Conservation (phyloP, 35 echinoderm and acorn worm genomes). For the Stichopus chloronotus region DNA sequence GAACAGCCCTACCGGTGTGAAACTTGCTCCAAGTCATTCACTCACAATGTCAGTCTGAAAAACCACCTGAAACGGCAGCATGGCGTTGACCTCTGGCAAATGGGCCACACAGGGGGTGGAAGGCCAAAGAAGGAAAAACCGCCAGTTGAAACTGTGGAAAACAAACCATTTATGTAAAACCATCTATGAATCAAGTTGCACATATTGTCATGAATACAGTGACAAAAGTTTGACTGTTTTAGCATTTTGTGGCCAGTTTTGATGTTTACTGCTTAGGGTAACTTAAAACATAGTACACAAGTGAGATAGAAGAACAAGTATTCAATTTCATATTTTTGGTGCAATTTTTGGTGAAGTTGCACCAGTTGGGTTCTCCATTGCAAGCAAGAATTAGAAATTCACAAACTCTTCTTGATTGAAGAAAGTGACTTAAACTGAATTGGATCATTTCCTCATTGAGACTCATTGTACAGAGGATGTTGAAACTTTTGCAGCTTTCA, state of each 20-base stretch:
- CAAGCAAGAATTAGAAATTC: too few species aligned
- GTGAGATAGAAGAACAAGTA: neutral
- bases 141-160: neutral
- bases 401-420: too few species aligned
- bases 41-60: slow-evolving; percentile 92
- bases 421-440: too few species aligned
- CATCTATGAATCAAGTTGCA: neutral
- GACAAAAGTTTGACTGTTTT: neutral
- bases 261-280: neutral
- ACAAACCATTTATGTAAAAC: slow-evolving; percentile 1
- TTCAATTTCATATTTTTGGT: neutral
- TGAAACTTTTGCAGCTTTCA: too few species aligned
- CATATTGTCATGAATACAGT: neutral
- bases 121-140: slow-evolving; percentile 51
- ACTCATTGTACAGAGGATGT: too few species aligned
- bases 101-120: slow-evolving; percentile 34
- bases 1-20: slow-evolving; percentile 86
- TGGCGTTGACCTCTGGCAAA: slow-evolving; percentile 83
- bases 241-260: neutral
- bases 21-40: slow-evolving; percentile 78
- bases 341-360: too few species aligned
- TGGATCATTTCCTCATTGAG: too few species aligned
- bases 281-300: neutral
- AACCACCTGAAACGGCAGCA: slow-evolving; percentile 83
- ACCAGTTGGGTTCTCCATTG: too few species aligned